Conservation (phyloP, 2,797 vertebrate genomes). For the Rhinoraja longicauda region DNA sequence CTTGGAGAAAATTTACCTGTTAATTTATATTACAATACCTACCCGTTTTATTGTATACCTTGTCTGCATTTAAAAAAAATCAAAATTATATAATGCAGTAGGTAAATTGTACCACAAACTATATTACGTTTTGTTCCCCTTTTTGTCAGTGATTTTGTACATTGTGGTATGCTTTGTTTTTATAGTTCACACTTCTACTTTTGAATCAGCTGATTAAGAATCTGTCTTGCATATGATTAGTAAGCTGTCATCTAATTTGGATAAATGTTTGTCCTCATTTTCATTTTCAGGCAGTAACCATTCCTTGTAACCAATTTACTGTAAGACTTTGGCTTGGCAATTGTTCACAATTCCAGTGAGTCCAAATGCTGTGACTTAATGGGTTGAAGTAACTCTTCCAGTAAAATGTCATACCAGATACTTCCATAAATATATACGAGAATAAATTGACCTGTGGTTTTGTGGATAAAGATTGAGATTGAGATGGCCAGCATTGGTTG, state of each 20-base stretch:
- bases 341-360: neutral
- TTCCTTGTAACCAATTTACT: neutral
- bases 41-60: neutral
- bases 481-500: neutral
- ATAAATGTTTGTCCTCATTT: neutral
- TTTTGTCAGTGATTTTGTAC: constrained; percentile 25
- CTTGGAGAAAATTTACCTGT: constrained; percentile 17
- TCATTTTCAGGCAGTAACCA: neutral
- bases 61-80: neutral
- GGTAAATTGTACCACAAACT: neutral
- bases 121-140: neutral
- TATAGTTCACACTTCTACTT: neutral
- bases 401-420: neutral
- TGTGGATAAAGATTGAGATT: neutral
- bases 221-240: neutral
- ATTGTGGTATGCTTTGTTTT: neutral
- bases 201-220: neutral
- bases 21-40: constrained; percentile 32
- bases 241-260: neutral
- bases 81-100: neutral
- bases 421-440: neutral
- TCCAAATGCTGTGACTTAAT: neutral
- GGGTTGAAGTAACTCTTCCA: neutral
- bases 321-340: neutral
- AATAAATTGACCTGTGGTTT: neutral